Evolutionary conservation across 35 echinoderm and acorn worm species (phyloP), one percentile per base, ranked within the genome.

Genomic region (Acanthaster planci): DNA sequence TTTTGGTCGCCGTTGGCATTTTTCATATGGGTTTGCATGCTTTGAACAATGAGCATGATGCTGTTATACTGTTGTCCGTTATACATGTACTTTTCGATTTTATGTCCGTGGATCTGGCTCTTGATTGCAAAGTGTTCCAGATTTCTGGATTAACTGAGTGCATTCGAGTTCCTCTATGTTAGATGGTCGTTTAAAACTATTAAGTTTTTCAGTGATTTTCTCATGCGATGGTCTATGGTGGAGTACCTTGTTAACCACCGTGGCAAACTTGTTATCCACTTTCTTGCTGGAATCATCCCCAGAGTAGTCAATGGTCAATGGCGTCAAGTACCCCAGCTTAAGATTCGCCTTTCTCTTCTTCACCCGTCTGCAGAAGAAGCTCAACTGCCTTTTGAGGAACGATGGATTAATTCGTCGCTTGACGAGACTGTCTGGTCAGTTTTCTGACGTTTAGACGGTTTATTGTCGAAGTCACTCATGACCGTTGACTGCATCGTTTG

Each of bases 41-140:
- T n/a, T 56, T 14, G 22, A 56, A 56, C 53, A 56, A 56, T 14
- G 14, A n/a, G 53, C 53, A 56, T n/a, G 22, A 56, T 1, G 53
- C 53, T 56, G 14, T 56, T 56, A 17, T 17, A n/a, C 53, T 17
- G 53, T n/a, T 14, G 53, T n/a, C 53, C 0, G 0, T 56, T 56
- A 14, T 56, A 56, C 53, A 14, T 56, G n/a, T n/a, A n/a, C n/a
- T 56, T 56, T 56, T 14, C 22, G 22, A n/a, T 56, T 56, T 56
- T 0, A 56, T 56, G 22, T 56, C 3, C 0, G 53, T 56, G 14
- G 53, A 56, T 56, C 53, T 56, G 0, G 53, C 22, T n/a, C 22
- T 56, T 56, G 53, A n/a, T 56, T 56, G 53, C 53, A 56, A 56
- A 56, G 53, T 56, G 2, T n/a, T 56, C 53, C 53, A 56, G 53